Evolutionary conservation across 2,888 invertebrate genomes (phyloP).

Genomic region (Scaptomyza tumidula): DNA sequence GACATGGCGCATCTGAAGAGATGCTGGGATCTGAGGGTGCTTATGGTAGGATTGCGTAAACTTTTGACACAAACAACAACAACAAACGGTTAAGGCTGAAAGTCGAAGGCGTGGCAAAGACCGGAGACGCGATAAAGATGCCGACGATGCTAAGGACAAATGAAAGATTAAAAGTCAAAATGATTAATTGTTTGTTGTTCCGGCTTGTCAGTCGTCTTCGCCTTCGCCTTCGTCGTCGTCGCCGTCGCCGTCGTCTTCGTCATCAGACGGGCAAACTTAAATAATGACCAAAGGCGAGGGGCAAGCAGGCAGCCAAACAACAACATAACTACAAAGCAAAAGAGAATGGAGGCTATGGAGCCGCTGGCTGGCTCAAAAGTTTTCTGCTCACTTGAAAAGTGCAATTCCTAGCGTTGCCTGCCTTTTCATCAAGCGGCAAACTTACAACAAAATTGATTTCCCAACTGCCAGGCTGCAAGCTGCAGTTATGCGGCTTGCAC

Average conservation of each 20-base stretch:
- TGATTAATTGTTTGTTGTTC: constrained; percentile 69
- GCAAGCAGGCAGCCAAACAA: constrained; percentile 2
- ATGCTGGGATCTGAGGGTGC: background rate
- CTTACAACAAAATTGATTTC: constrained; percentile 50
- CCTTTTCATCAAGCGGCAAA: constrained; percentile 17
- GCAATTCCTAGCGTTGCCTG: constrained; percentile 41
- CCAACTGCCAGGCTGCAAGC: constrained; percentile 12
- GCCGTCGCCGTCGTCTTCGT: background rate
- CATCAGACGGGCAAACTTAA: constrained; percentile 41
- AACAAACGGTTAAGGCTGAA: constrained; percentile 36
- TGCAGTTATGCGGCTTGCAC: constrained; percentile 41
- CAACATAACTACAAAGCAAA: constrained; percentile 31
- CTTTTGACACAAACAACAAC: constrained; percentile 64
- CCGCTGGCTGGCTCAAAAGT: constrained; percentile 7
- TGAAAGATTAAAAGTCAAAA: constrained; percentile 73
- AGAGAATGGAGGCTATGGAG: background rate
- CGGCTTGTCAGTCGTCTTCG: constrained; percentile 15
- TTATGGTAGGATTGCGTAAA: constrained; percentile 43
- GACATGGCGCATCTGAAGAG: constrained; percentile 8
- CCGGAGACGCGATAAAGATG: constrained; percentile 60
- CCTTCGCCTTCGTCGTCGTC: background rate
- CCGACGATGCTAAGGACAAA: constrained; percentile 60
- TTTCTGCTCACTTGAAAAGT: constrained; percentile 31
- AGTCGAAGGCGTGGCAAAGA: constrained; percentile 47
- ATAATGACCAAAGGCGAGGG: constrained; percentile 43